Conservation (phyloP, 2,888 invertebrate species). For the Tinea pellionella region DNA sequence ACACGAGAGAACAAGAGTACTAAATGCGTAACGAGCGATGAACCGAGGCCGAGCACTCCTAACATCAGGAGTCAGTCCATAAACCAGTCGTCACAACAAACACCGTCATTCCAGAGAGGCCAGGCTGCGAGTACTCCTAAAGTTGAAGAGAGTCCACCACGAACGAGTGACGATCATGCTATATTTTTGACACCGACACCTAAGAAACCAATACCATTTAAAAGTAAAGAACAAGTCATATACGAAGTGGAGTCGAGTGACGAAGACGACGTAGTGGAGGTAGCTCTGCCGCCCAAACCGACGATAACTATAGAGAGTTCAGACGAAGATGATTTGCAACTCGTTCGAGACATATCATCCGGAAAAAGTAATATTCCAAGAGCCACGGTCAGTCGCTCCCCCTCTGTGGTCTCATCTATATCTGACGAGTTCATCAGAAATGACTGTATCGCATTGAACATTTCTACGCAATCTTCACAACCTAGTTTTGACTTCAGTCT, state of each 20-base stretch:
- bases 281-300: slow-evolving; percentile 54
- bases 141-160: neutral
- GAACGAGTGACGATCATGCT: slow-evolving; percentile 30
- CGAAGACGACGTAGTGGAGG: slow-evolving; percentile 61
- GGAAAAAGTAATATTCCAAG: too few species aligned
- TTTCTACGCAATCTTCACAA: slow-evolving; percentile 36
- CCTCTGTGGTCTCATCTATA: slow-evolving; percentile 57
- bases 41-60: neutral
- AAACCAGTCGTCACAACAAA: neutral
- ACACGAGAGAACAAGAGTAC: neutral
- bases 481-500: slow-evolving; percentile 61
- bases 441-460: slow-evolving; percentile 60
- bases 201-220: slow-evolving; percentile 32
- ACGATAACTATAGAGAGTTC: slow-evolving; percentile 63
- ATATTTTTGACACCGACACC: slow-evolving; percentile 43
- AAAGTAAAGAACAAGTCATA: slow-evolving; percentile 29
- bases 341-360: slow-evolving; percentile 19
- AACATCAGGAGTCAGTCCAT: neutral
- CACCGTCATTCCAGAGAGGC: slow-evolving; percentile 19
- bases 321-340: slow-evolving; percentile 49
- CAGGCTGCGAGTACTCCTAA: slow-evolving; percentile 15
- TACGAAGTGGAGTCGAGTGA: slow-evolving; percentile 49
- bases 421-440: slow-evolving; percentile 63
- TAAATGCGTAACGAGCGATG: neutral
- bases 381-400: slow-evolving; percentile 48